phyloP scores from a whole-genome alignment of 2,888 invertebrate genomes.

The Lycocerus yunnanus region DNA sequence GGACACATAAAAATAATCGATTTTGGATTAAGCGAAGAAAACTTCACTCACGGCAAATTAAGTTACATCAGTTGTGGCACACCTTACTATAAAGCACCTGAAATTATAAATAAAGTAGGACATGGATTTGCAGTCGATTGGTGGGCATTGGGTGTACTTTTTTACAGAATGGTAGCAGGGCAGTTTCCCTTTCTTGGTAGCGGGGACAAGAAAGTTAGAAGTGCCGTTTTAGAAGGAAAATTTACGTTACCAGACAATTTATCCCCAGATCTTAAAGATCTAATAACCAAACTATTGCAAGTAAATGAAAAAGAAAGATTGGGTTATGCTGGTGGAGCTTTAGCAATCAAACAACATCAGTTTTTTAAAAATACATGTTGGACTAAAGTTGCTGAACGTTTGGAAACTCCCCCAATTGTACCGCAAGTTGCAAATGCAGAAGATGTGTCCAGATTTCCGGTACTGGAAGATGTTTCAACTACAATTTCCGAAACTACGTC shows the following conservation, averaged over 20 bases:
- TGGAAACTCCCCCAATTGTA: background rate
- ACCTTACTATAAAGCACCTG: slow-evolving; percentile 94
- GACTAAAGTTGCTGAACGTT: background rate
- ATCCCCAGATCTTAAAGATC: background rate
- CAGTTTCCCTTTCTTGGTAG: background rate
- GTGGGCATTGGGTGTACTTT: slow-evolving; percentile 98
- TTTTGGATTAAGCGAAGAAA: slow-evolving; percentile 98
- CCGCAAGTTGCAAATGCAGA: background rate
- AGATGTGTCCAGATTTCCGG: background rate
- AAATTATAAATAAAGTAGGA: slow-evolving; percentile 95
- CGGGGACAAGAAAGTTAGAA: background rate
- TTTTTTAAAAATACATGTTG: background rate
- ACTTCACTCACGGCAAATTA: slow-evolving; percentile 93
- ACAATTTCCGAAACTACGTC: background rate
- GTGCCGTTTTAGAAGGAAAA: background rate
- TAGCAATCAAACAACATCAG: background rate
- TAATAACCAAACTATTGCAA: background rate
- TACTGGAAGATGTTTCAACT: background rate
- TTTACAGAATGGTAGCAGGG: slow-evolving; percentile 97
- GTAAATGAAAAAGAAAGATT: background rate
- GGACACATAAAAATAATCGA: slow-evolving; percentile 99
- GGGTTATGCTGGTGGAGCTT: background rate
- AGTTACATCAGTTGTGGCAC: slow-evolving; percentile 98
- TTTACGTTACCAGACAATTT: background rate
- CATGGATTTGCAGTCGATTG: slow-evolving; percentile 93